Percentiles rank a stretch among this genome's conserved stretches.
Conservation (phyloP, 2,888 invertebrate genomes). For the Eilema depressum region DNA sequence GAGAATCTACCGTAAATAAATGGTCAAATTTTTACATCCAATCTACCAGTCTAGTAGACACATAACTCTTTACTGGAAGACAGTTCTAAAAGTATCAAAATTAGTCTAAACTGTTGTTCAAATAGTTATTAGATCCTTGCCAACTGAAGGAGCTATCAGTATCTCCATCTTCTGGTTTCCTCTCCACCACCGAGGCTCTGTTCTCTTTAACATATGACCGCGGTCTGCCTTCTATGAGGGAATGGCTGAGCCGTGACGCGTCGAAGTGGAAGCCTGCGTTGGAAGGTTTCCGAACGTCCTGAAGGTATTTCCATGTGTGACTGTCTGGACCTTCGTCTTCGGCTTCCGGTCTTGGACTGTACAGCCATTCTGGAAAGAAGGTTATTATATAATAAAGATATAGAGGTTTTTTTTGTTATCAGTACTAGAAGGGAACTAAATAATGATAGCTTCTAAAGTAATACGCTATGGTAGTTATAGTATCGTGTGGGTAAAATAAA, state of each 20-base stretch:
- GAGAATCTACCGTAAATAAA: no score
- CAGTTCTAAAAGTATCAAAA: conserved; percentile 8
- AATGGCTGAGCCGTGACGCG: conserved; percentile 68
- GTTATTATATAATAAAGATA: neutral
- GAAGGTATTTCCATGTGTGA: conserved; percentile 82
- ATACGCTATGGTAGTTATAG: no score
- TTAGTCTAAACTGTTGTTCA: conserved; percentile 53
- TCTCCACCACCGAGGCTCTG: conserved; percentile 61
- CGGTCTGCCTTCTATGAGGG: conserved; percentile 60
- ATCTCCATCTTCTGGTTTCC: conserved; percentile 71
- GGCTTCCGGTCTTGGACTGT: conserved; percentile 70
- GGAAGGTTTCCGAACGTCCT: conserved; percentile 79
- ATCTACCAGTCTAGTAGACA: neutral
- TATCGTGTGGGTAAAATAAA: no score
- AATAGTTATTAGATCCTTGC: conserved; percentile 71
- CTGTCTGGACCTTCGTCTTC: conserved; percentile 66
- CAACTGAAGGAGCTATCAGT: conserved; percentile 82
- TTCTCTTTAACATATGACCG: conserved; percentile 57
- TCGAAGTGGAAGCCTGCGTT: conserved; percentile 81
- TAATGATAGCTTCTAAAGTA: no score
- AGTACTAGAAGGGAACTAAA: no score
- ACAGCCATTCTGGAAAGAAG: conserved; percentile 75
- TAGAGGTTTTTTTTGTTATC: no score
- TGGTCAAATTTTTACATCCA: neutral
- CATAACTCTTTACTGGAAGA: conserved; percentile 10